These are phyloP conservation scores for Pomatostomus ruficeps DNA, from an alignment of 2,113 vertebrate species.

Conservation along the genomic window DNA sequence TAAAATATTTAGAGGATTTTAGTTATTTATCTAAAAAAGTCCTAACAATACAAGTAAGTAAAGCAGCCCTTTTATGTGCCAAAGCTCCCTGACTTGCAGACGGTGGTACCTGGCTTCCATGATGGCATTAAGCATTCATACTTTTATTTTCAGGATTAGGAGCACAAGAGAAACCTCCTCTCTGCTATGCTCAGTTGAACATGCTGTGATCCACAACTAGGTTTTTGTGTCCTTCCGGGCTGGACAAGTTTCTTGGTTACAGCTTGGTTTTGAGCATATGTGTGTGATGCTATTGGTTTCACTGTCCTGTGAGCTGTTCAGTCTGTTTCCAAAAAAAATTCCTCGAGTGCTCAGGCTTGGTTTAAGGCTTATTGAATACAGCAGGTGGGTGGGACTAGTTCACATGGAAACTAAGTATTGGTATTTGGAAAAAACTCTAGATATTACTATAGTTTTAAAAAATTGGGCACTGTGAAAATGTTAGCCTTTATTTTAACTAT, in stretches of 20 bases:
- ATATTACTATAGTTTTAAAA: background rate
- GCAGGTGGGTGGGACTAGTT: background rate
- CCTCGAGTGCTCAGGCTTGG: background rate
- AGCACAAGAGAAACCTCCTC: background rate
- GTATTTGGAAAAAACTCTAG: background rate
- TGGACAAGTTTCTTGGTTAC: background rate
- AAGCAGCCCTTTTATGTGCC: background rate
- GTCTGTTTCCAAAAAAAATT: background rate
- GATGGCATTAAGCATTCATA: background rate
- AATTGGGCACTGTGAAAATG: background rate
- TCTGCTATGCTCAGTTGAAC: background rate
- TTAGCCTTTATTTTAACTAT: background rate
- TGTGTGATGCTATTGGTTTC: rapidly evolving
- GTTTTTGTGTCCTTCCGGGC: background rate
- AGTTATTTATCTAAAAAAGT: background rate
- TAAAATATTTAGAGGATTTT: background rate
- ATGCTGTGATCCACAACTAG: rapidly evolving
- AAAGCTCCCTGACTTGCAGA: background rate
- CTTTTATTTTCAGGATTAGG: background rate
- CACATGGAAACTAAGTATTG: background rate
- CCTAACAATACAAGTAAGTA: background rate
- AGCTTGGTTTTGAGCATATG: background rate
- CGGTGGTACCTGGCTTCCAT: background rate
- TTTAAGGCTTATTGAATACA: background rate
- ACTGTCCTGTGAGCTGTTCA: background rate